phyloP scores from a whole-genome alignment of 2,113 vertebrate genomes.

The Rostratula benghalensis region DNA sequence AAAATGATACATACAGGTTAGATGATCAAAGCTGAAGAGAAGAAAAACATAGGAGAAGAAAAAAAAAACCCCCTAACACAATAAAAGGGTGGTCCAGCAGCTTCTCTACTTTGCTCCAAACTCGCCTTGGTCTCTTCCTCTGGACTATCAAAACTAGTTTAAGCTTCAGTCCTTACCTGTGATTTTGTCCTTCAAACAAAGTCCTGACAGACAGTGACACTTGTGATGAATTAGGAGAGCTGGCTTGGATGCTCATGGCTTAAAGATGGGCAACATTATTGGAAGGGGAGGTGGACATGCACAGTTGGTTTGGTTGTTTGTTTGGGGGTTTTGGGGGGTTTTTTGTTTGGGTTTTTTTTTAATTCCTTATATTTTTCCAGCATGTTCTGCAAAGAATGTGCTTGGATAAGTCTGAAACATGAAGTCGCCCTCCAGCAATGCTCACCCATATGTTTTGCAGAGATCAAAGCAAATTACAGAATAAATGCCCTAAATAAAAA shows the following conservation, averaged over 20 bases:
- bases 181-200: neutral
- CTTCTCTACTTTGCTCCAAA: neutral
- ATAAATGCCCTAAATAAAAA: neutral
- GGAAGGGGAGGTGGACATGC: neutral
- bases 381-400: neutral
- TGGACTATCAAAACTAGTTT: neutral
- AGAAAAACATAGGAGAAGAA: neutral
- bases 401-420: neutral
- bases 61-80: neutral
- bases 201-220: neutral
- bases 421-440: neutral
- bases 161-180: neutral
- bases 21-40: too few species aligned
- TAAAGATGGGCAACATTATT: neutral
- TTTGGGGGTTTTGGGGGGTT: too few species aligned
- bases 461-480: neutral
- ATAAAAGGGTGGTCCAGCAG: neutral
- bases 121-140: neutral
- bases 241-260: neutral
- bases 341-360: too few species aligned
- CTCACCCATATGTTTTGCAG: neutral
- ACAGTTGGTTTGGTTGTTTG: too few species aligned
- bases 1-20: neutral
- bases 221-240: neutral
- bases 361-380: neutral